These are phyloP conservation scores for Spisula solida DNA, from an alignment of 2,888 invertebrate species.

Conservation along the genomic window DNA sequence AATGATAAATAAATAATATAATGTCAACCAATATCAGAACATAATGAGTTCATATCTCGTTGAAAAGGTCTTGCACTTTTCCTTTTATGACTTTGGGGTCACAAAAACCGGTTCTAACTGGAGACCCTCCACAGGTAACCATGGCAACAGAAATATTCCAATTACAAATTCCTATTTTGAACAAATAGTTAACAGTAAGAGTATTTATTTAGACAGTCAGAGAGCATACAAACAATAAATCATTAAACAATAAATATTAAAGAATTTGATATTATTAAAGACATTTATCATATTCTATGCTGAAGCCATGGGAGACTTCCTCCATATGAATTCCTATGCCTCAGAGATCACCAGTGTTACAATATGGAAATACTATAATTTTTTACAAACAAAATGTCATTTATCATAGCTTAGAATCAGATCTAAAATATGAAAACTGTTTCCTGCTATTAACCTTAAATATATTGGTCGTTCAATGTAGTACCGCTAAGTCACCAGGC, in stretches of 20 bases:
- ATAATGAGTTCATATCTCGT: not conserved
- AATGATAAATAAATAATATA: constrained; percentile 3
- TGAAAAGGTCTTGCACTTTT: constrained; percentile 1
- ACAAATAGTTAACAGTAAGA: too few relatives aligned
- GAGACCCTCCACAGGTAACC: too few relatives aligned
- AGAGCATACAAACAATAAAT: too few relatives aligned
- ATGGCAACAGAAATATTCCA: too few relatives aligned
- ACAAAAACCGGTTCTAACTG: not conserved
- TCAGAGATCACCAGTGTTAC: not conserved
- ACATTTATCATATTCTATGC: too few relatives aligned
- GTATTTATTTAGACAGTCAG: too few relatives aligned
- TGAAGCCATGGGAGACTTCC: too few relatives aligned
- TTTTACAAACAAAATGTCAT: not conserved
- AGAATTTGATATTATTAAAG: too few relatives aligned
- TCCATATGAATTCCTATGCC: too few relatives aligned
- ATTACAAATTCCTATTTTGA: too few relatives aligned
- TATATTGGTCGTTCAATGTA: not conserved
- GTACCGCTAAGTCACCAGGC: not conserved
- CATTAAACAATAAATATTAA: too few relatives aligned
- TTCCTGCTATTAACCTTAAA: not conserved
- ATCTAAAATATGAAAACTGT: not conserved
- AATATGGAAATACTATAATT: not conserved
- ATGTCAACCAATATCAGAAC: not conserved
- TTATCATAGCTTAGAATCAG: not conserved
- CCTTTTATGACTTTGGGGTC: not conserved